Evolutionary conservation across 2,113 vertebrate genomes (phyloP), one percentile per base, ranked within the genome.

Genomic region (Dicentrarchus labrax): DNA sequence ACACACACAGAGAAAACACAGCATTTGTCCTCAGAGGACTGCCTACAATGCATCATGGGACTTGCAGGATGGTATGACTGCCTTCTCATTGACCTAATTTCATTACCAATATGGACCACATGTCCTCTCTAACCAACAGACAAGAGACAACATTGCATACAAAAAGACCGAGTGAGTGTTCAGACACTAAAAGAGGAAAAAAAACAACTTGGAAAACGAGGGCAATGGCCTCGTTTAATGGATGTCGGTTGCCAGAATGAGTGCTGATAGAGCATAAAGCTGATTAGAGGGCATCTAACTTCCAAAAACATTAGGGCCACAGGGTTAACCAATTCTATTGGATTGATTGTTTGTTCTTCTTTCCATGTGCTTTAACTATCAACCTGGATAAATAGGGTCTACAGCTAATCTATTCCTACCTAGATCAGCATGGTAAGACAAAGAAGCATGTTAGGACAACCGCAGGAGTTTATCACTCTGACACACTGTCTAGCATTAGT

Each of bases 331-430:
- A 62, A 66, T 87, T 81, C 75, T 71, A 75, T 60, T 60, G 72
- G 79, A 93, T 92, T 89, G 90, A 92, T 92, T 72, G 82, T 76
- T 88, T 71, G 83, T 45, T 87, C 77, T 67, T 75, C 64, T 85
- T 81, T 89, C 77, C 72, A 17, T 82, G 85, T 76, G 82, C 80
- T 83, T 81, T 83, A 86, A 83, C 91, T 83, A 84, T 90, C 88
- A 89, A 86, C 67, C 78, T 78, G 87, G 91, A 93, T 88, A 68
- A 93, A 93, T 90, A 57, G 81, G 82, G 82, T 60, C 61, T 24
- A 6, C 59, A 21, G 85, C 82, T 87, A 89, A 93, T 92, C 86
- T 90, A 67, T 87, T 87, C 76, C 82, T 78, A 83, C 83, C 84
- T 82, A 76, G 75, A 85, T 87, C 86, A 74, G 80, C 57, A 38